Evolutionary conservation across 2,113 vertebrate species (phyloP).

Genomic region (Lucifuga dentata): DNA sequence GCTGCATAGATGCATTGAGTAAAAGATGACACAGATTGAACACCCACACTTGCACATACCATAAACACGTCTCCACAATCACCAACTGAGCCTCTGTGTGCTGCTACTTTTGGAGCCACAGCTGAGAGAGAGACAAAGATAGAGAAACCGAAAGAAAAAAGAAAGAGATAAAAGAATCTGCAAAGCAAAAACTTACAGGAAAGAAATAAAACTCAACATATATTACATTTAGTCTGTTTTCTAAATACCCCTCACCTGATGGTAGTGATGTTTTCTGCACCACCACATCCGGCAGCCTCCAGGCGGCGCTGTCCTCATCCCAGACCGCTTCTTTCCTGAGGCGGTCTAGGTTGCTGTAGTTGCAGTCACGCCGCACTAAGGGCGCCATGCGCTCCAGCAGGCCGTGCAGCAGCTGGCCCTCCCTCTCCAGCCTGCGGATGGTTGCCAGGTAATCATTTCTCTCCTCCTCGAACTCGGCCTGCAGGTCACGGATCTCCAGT

Average conservation of each 20-base stretch:
- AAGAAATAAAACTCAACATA: too few species aligned
- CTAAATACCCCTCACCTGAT: constrained; percentile 78
- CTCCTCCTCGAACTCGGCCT: constrained; percentile 89
- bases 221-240: not conserved
- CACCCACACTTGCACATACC: constrained; percentile 73
- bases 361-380: constrained; percentile 87
- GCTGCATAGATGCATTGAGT: not conserved
- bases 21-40: not conserved
- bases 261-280: constrained; percentile 87
- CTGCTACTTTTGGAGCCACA: constrained; percentile 72
- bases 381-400: constrained; percentile 87
- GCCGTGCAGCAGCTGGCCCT: constrained; percentile 85
- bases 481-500: constrained; percentile 90
- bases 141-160: not conserved
- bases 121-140: constrained; percentile 60
- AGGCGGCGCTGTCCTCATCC: constrained; percentile 87
- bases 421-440: constrained; percentile 86
- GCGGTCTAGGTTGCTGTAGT: constrained; percentile 90
- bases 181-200: not conserved
- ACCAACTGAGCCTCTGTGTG: constrained; percentile 54
- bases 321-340: constrained; percentile 83
- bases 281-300: constrained; percentile 88
- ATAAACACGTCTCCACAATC: constrained; percentile 62
- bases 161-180: not conserved
- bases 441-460: constrained; percentile 88